Conservation (phyloP, 2,888 invertebrate species). For the Eupithecia centaureata region DNA sequence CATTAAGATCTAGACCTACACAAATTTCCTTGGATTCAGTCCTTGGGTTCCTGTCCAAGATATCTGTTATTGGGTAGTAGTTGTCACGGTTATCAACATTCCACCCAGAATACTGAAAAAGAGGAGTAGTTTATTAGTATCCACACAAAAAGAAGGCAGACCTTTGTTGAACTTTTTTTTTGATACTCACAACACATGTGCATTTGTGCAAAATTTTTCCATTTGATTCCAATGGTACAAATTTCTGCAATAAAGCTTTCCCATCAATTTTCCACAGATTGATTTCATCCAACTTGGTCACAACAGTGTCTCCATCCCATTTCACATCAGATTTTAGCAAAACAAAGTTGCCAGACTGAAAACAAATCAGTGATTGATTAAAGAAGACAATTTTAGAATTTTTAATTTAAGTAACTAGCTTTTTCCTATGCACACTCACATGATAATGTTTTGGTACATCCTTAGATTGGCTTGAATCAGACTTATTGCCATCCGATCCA, state of each 20-base stretch:
- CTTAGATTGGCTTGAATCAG: slow-evolving; percentile 82
- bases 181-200: slow-evolving; percentile 83
- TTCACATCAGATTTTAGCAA: slow-evolving; percentile 86
- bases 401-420: not conserved
- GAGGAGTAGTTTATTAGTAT: slow-evolving; percentile 14
- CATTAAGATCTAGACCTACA: slow-evolving; percentile 82
- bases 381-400: not conserved
- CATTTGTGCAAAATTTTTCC: slow-evolving; percentile 84
- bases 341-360: slow-evolving; percentile 86
- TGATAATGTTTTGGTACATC: slow-evolving; percentile 84
- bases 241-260: slow-evolving; percentile 87
- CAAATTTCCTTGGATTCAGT: slow-evolving; percentile 83
- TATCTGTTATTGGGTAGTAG: slow-evolving; percentile 84
- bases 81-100: slow-evolving; percentile 84
- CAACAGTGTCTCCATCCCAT: slow-evolving; percentile 83
- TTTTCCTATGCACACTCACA: slow-evolving; percentile 55
- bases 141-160: not conserved
- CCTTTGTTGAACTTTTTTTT: not conserved
- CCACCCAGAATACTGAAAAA: slow-evolving; percentile 85
- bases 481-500: slow-evolving; percentile 81
- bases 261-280: slow-evolving; percentile 89
- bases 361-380: slow-evolving; percentile 1
- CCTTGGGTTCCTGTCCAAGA: slow-evolving; percentile 79
- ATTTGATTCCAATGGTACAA: slow-evolving; percentile 85
- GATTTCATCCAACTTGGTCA: slow-evolving; percentile 81